Evolutionary conservation across 2,797 vertebrate genomes (phyloP), one percentile per base, ranked within the genome.

Genomic region (Muscicapa comitata): DNA sequence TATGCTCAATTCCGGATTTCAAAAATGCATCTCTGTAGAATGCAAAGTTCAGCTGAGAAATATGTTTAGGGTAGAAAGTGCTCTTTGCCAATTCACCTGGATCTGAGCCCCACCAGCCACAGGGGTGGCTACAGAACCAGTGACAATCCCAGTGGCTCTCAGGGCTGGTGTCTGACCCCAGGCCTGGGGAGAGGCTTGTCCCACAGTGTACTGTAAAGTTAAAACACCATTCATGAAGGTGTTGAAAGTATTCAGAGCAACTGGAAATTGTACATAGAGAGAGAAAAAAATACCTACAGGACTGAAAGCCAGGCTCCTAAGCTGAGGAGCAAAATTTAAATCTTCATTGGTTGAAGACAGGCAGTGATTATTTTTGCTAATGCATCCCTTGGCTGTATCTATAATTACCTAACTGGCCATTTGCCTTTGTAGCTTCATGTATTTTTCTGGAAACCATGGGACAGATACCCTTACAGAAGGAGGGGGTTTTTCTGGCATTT

Each of bases 1-100:
- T 97, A 96, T 95, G 91, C 93, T 96, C 90, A 58, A 88, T 73
- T 83, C 86, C 84, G 77, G 89, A 95, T 96, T 96, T 94, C 95
- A 94, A 90, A 96, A 95, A 90, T 90, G 57, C 77, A 66, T 95
- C 96, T 95, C 89, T 43, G 37, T 12, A 70, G 47, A 95, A 92
- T 90, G 91, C 81, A 81, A 95, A 86, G 92, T 93, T 87, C 88
- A 91, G 91, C 86, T 93, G 96, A 88, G 96, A 94, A 97, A 50
- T 62, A 43, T 80, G 74, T 95, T 96, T 89, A 92, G 95, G 81
- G 76, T 87, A 66, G 63, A 94, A 96, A 97, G 66, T 58, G 29
- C 55, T 86, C 63, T 81, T 55, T 89, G 80, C 90, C 94, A 95
- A 81, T 96, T 95, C 94, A 83, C 96, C 94, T 77, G 67, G 83